Conservation (phyloP, 2,888 invertebrate genomes). For the Aelia acuminata region DNA sequence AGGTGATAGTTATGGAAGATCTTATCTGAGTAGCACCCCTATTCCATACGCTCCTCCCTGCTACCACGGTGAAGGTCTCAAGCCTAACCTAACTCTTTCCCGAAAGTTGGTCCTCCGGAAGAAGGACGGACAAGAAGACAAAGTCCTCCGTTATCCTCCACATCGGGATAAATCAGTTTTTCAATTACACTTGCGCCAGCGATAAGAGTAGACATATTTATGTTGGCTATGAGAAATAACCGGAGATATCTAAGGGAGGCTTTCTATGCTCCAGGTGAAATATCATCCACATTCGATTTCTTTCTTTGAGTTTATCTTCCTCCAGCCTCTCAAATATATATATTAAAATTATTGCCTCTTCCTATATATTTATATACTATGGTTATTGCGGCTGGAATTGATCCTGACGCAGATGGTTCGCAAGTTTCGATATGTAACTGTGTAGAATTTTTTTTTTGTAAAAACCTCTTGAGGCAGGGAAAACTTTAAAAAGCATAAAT, state of each 20-base stretch:
- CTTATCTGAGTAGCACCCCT: no score
- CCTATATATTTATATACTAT: background rate
- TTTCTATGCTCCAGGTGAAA: slow-evolving; percentile 45
- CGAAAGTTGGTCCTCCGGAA: background rate
- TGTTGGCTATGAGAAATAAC: slow-evolving; percentile 53
- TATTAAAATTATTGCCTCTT: slow-evolving; percentile 42
- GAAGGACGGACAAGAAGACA: slow-evolving; percentile 23
- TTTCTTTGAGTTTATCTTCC: slow-evolving; percentile 42
- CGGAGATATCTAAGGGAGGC: background rate
- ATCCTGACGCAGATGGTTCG: background rate
- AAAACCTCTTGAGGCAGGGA: no score
- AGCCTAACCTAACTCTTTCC: background rate
- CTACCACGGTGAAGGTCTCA: background rate
- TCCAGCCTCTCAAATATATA: slow-evolving; percentile 6
- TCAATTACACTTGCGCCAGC: slow-evolving; percentile 42
- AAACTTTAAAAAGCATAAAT: no score
- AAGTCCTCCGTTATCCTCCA: slow-evolving; percentile 24
- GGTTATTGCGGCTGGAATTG: background rate
- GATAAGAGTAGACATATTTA: slow-evolving; percentile 52
- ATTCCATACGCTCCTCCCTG: background rate
- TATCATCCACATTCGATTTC: slow-evolving; percentile 36
- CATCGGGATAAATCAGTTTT: slow-evolving; percentile 56
- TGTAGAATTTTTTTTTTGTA: background rate
- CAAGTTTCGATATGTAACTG: background rate
- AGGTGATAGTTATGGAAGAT: no score